Conservation (phyloP, 2,797 vertebrate species). For the Hydrocynus forskahlii region DNA sequence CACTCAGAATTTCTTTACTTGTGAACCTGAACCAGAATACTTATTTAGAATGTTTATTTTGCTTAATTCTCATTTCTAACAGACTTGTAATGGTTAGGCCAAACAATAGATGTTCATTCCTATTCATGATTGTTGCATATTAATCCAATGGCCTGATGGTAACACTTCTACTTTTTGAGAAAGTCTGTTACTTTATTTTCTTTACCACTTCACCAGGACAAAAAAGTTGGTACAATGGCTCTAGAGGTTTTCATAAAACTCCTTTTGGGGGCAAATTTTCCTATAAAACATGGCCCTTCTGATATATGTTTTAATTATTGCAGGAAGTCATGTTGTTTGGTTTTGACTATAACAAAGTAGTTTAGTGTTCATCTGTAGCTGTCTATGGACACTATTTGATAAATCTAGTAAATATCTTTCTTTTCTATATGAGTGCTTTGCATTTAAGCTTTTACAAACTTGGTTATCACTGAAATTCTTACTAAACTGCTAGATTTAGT, state of each 20-base stretch:
- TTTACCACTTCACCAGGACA: not conserved
- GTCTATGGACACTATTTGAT: not conserved
- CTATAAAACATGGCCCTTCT: not conserved
- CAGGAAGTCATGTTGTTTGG: not conserved
- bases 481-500: conserved; percentile 32
- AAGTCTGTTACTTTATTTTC: not conserved
- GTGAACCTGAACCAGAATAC: not conserved
- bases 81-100: not conserved
- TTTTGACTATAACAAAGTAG: not conserved
- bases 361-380: not conserved
- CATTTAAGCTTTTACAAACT: not conserved
- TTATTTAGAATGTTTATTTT: not conserved
- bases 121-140: not conserved
- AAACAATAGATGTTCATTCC: not conserved
- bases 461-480: not conserved
- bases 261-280: not conserved
- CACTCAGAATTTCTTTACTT: not conserved
- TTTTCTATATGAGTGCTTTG: not conserved
- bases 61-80: not conserved
- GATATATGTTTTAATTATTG: not conserved
- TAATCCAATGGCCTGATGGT: not conserved
- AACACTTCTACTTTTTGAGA: not conserved
- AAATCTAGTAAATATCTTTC: not conserved
- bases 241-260: not conserved
- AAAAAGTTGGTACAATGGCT: not conserved